Evolutionary conservation across 2,888 invertebrate species (phyloP).

Genomic region (Stenoptilia bipunctidactyla): DNA sequence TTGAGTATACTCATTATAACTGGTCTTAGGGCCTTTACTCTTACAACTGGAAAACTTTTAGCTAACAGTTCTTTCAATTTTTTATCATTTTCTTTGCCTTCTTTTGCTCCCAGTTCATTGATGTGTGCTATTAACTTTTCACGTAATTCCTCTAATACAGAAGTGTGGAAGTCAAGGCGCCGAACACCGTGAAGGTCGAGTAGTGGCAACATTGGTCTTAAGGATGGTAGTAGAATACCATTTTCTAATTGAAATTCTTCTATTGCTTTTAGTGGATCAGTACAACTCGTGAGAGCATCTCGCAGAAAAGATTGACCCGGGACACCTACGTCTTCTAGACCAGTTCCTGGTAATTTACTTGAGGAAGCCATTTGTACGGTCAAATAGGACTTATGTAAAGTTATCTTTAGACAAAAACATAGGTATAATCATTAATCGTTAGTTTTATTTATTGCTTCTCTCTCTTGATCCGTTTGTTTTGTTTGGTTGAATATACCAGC

Average conservation of each 20-base stretch:
- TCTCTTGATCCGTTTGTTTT: too few species aligned
- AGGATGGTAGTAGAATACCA: constrained; percentile 90
- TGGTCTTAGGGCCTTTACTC: constrained; percentile 90
- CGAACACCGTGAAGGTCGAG: constrained; percentile 95
- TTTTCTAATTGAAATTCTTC: constrained; percentile 97
- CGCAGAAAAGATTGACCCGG: constrained; percentile 88
- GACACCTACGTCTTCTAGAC: constrained; percentile 87
- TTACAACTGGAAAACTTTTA: constrained; percentile 94
- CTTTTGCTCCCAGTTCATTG: constrained; percentile 84
- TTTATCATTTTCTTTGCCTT: constrained; percentile 80
- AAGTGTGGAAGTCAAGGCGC: constrained; percentile 93
- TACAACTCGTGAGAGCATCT: constrained; percentile 94
- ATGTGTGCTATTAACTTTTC: constrained; percentile 82
- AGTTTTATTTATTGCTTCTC: too few species aligned
- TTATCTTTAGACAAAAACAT: too few species aligned
- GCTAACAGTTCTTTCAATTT: constrained; percentile 90
- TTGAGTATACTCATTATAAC: constrained; percentile 95
- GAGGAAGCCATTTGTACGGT: constrained; percentile 52
- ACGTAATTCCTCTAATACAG: constrained; percentile 84
- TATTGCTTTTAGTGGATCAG: constrained; percentile 97
- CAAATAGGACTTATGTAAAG: too few species aligned
- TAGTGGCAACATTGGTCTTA: constrained; percentile 94
- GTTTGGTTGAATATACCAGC: too few species aligned
- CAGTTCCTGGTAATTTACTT: constrained; percentile 68
- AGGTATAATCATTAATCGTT: too few species aligned